Evolutionary conservation across 2,113 vertebrate genomes (phyloP), one percentile per base, ranked within the genome.

Genomic region (Elephas maximus): DNA sequence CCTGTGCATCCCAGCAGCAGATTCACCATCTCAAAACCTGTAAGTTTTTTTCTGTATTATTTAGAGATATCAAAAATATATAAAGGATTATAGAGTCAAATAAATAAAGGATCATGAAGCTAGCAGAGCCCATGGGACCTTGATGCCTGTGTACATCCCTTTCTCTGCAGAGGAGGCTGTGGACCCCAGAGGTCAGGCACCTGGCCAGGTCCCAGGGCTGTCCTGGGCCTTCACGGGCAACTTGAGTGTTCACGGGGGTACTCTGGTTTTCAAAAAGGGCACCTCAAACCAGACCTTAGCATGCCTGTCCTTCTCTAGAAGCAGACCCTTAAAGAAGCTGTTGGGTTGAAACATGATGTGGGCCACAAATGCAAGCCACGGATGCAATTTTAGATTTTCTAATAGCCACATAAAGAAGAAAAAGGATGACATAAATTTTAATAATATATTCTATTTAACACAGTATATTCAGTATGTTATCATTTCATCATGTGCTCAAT

Each of bases 1-100:
- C 98, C 99, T 99, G 73, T 99, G 99, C 97, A 99, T 99, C 97
- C 98, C 99, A 85, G 99, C 99, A 90, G 99, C 99, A 57, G 99
- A 99, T 98, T 99, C 99, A 71, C 99, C 99, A 1, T 99, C 99
- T 3, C 99, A 99, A 98, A 99, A 99, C 98, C 97, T 99, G 99
- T 99, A 98, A 99, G 99, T 99, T 98, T 2, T 81, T 53, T 17
- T 6, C n/a, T 92, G 30, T 76, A 17, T 89, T 86, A 78, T 62
- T 82, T 92, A 26, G 18, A 48, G 26, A 79, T 78, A 41, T 67
- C 80, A 71, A 81, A 93, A 92, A 80, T 76, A 30, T 45, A 30
- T 33, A 41, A 67, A 62, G 26, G 44, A 3, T 8, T 45, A 5
- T 37, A 51, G 63, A 85, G 28, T 84, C 45, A 83, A 51, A 41